Evolutionary conservation across 2,113 vertebrate genomes (phyloP).

Genomic region (Apodemus speciosus): DNA sequence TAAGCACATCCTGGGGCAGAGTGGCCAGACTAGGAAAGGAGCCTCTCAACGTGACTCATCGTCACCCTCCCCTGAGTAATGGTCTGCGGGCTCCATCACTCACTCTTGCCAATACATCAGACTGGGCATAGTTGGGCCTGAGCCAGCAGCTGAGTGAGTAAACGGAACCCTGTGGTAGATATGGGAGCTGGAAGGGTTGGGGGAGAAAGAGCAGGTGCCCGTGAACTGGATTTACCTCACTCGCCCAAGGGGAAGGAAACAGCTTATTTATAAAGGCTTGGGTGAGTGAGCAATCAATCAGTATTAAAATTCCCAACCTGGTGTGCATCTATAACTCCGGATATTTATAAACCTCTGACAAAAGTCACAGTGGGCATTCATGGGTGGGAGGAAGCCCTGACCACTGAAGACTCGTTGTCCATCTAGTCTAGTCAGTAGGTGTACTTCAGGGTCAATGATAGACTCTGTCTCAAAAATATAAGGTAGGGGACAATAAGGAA

Average conservation of each 20-base stretch:
- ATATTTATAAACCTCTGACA: too few relatives aligned
- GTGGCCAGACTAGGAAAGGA: slow-evolving; percentile 24
- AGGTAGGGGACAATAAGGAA: neutral
- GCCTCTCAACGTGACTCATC: slow-evolving; percentile 58
- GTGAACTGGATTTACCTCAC: neutral
- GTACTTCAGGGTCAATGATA: neutral
- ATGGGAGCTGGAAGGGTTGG: neutral
- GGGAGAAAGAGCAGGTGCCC: neutral
- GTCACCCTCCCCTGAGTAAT: neutral
- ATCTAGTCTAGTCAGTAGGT: neutral
- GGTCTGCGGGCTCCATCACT: neutral
- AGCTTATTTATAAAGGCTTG: neutral
- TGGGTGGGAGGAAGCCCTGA: neutral
- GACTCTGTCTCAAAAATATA: neutral
- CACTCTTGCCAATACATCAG: neutral
- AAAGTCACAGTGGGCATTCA: neutral
- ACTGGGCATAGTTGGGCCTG: neutral
- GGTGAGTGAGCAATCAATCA: neutral
- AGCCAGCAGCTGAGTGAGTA: neutral
- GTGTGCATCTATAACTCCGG: neutral
- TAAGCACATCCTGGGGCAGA: slow-evolving; percentile 1
- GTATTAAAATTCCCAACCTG: neutral
- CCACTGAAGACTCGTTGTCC: neutral
- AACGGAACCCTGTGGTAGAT: neutral
- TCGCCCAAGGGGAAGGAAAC: neutral